Evolutionary conservation across 2,888 invertebrate genomes (phyloP).

Genomic region (Noctua pronuba): DNA sequence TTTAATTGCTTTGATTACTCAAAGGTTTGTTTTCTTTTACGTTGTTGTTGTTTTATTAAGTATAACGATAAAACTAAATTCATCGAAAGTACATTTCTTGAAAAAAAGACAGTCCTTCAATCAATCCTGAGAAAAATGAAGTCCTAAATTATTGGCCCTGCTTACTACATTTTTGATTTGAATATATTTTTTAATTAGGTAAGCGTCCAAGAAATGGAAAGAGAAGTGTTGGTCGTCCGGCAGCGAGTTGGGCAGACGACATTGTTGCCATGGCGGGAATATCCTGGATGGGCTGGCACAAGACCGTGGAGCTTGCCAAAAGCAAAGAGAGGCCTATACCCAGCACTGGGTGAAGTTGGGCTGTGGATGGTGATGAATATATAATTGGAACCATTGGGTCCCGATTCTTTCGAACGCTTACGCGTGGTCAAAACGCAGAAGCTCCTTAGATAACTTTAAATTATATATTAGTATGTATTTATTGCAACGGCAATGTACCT

Average conservation of each 20-base stretch:
- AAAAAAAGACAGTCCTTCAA: neutral
- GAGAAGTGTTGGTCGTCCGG: too few relatives aligned
- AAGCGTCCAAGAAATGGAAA: too few relatives aligned
- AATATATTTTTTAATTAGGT: neutral
- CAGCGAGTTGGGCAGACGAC: too few relatives aligned
- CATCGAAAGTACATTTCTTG: neutral
- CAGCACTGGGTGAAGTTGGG: too few relatives aligned
- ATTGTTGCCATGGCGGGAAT: too few relatives aligned
- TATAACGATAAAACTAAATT: neutral
- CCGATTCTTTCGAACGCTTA: neutral
- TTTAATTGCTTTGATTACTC: conserved; percentile 39
- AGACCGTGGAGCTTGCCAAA: too few relatives aligned
- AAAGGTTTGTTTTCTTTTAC: conserved; percentile 16
- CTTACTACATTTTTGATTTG: neutral
- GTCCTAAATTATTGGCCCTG: neutral
- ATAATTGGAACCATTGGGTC: neutral
- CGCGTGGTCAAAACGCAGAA: neutral
- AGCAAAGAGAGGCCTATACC: too few relatives aligned
- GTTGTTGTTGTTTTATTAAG: neutral
- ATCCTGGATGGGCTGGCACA: too few relatives aligned
- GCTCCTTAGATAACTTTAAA: neutral
- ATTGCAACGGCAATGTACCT: neutral
- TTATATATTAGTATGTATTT: neutral
- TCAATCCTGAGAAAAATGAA: neutral
- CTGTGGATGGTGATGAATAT: too few relatives aligned